phyloP scores from a whole-genome alignment of 2,797 vertebrate genomes.

The Phrynocephalus guinanensis region DNA sequence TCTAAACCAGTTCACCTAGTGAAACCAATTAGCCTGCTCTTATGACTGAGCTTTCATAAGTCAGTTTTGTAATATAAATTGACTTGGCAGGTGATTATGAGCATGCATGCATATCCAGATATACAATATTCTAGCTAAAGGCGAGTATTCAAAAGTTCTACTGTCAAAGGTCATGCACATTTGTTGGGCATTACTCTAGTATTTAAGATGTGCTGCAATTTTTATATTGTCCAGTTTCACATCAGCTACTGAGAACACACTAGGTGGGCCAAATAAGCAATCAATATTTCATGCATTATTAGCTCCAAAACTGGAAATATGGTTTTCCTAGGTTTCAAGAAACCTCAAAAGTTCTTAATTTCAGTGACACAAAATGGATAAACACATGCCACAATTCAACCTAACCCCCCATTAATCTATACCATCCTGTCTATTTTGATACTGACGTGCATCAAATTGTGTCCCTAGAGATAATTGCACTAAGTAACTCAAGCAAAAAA shows the following conservation, averaged over 20 bases:
- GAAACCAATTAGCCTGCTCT: slow-evolving; percentile 3
- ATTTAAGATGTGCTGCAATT: neutral
- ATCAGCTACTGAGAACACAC: neutral
- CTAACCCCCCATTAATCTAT: neutral
- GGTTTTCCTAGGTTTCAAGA: neutral
- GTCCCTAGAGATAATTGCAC: neutral
- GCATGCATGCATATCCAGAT: neutral
- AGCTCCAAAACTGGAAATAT: neutral
- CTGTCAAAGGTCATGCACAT: slow-evolving; percentile 15
- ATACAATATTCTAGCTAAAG: neutral
- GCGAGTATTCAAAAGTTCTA: neutral
- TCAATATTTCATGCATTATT: neutral
- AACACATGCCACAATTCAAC: neutral
- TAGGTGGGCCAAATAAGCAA: neutral
- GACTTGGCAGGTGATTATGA: slow-evolving; percentile 13
- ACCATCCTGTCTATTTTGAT: neutral
- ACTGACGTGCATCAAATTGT: neutral
- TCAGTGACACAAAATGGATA: neutral
- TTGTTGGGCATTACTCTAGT: neutral
- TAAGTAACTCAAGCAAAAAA: neutral
- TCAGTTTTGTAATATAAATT: slow-evolving; percentile 11
- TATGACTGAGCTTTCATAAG: slow-evolving; percentile 24
- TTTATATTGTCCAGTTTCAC: too few relatives aligned
- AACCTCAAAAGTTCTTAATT: too few relatives aligned
- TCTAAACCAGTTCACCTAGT: slow-evolving; percentile 11